phyloP scores from a whole-genome alignment of 2,797 vertebrate genomes.

The Pantherophis alleghaniensis region DNA sequence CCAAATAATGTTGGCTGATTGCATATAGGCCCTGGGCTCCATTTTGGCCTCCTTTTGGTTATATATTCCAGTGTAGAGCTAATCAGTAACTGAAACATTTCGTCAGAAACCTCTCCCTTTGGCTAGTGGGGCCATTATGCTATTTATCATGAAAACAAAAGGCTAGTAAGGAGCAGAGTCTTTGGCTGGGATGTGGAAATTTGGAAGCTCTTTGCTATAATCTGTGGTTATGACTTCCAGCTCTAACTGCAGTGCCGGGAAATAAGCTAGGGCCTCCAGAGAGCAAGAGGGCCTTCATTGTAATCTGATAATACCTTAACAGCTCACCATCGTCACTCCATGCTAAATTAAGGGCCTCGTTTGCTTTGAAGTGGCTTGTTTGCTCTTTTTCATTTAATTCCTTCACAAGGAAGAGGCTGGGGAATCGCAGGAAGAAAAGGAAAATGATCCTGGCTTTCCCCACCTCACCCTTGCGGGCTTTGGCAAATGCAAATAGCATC shows the following conservation, averaged over 20 bases:
- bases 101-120: slow-evolving; percentile 45
- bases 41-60: neutral
- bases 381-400: slow-evolving; percentile 56
- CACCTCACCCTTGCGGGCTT: neutral
- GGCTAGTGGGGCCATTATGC: slow-evolving; percentile 50
- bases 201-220: slow-evolving; percentile 73
- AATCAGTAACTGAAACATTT: slow-evolving; percentile 49
- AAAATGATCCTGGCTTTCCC: slow-evolving; percentile 28
- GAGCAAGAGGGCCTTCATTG: slow-evolving; percentile 63
- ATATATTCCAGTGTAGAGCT: slow-evolving; percentile 13
- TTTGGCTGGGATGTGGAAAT: slow-evolving; percentile 67
- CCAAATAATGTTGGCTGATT: neutral
- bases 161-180: slow-evolving; percentile 61
- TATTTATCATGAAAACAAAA: slow-evolving; percentile 42
- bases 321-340: slow-evolving; percentile 62
- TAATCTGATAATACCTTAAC: slow-evolving; percentile 73
- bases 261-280: slow-evolving; percentile 69
- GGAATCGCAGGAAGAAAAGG: slow-evolving; percentile 36
- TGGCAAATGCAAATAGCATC: slow-evolving; percentile 32
- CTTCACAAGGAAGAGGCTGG: slow-evolving; percentile 39
- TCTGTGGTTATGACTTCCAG: slow-evolving; percentile 73
- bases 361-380: slow-evolving; percentile 65
- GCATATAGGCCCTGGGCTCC: neutral
- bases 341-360: slow-evolving; percentile 68
- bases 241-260: slow-evolving; percentile 69